phyloP scores from a whole-genome alignment of 2,113 vertebrate species.

The Anarhynchus alexandrinus region DNA sequence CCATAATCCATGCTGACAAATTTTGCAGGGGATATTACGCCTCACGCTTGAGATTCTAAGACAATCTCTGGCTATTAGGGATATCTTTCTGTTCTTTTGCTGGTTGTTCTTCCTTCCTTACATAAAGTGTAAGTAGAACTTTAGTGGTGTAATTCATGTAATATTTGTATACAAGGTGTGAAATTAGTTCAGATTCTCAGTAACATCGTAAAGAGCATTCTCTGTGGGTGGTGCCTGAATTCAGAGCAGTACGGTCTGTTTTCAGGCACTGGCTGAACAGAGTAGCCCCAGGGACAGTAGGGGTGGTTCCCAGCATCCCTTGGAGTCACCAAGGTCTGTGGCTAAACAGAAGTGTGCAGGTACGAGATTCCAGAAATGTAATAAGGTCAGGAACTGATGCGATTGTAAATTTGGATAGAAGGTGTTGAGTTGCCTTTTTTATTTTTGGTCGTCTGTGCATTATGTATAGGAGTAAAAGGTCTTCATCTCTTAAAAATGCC shows the following conservation, averaged over 20 bases:
- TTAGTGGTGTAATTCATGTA: background rate
- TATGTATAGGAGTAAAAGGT: background rate
- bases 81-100: background rate
- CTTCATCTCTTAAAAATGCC: background rate
- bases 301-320: background rate
- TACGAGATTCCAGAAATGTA: background rate
- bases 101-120: background rate
- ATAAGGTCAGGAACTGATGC: background rate
- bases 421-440: background rate
- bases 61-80: background rate
- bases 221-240: background rate
- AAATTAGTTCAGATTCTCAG: background rate
- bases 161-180: background rate
- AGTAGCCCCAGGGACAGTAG: background rate
- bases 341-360: background rate
- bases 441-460: background rate
- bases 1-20: background rate
- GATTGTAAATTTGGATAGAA: background rate
- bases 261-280: background rate
- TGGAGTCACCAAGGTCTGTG: background rate
- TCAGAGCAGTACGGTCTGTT: accelerated
- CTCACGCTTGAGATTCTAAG: background rate
- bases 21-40: background rate
- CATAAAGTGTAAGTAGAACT: background rate
- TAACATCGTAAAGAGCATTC: background rate